Evolutionary conservation across 1,140 invertebrate species (phyloP), one percentile per base, ranked within the genome.

Genomic region (Trichonephila clavipes): DNA sequence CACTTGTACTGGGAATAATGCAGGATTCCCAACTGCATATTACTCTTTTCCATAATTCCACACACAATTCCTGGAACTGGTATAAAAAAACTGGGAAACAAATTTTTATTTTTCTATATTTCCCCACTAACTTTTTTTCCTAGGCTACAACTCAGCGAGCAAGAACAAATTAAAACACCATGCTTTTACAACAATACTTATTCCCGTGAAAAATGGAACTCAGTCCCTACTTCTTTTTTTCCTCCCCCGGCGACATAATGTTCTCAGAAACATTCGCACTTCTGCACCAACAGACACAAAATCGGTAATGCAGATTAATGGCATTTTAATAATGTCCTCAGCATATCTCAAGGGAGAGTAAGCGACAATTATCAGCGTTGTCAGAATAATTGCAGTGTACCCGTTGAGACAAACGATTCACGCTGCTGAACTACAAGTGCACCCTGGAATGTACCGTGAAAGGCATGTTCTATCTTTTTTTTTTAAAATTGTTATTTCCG

Each of bases 241-340:
- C 12, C 19, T 62, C 51, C 24, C 61, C 61, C 10, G 86, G 10
- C 19, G 24, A n/a, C 58, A 58, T 44, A 72, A 51, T 92, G 44
- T 92, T 64, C 40, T 72, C 62, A 92, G 64, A 92, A 92, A 92
- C 91, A 92, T 92, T 92, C 81, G 64, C 91, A 92, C 62, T 92
- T 92, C 82, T 87, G 91, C 83, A 14, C 64, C 82, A 87, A 40
- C 28, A 77, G 82, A 86, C 82, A 51, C 91, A 92, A 92, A 92
- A 92, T 92, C 83, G 64, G 91, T 92, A 92, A 92, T 87, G 82
- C 81, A 92, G 91, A 92, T 87, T 86, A 92, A 92, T 77, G 91
- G 72, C 82, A 92, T 92, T 92, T 92, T 92, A 92, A 92, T 92
- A 92, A 92, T 92, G 91, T 87, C 82, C 64, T 61, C 82, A 58